Evolutionary conservation across 2,113 vertebrate genomes (phyloP), one percentile per base, ranked within the genome.

Genomic region (Phrynosoma platyrhinos): DNA sequence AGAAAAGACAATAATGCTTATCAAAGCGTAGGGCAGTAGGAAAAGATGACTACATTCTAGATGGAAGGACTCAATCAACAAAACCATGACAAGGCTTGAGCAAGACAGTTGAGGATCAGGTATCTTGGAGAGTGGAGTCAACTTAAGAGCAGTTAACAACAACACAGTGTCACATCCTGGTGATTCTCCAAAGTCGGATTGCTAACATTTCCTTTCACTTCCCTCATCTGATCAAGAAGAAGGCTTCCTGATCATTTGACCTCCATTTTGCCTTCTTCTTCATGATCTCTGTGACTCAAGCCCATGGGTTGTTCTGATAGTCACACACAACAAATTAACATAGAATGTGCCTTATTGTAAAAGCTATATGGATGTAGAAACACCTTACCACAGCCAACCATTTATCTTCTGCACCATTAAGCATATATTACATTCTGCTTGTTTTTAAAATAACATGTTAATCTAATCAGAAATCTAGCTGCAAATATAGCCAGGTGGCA

Each of bases 381-480:
- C 25, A 81, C 58, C 25, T 81, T 62, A 47, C 30, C 27, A 55
- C 52, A n/a, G 27, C 4, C 9, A 14, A 32, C 71, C 32, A 21
- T 62, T 14, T 21, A 80, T 36, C 55, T 36, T 80, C 18, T 62
- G 52, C 55, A 36, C n/a, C 55, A 12, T n/a, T 21, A n/a, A 36
- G 21, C 55, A 62, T 80, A 62, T 55, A 78, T 78, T 53, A 78
- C 12, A 52, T 55, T 4, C 79, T 21, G 32, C n/a, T 23, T 80
- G 30, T 80, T 62, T 10, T 62, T n/a, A 62, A 58, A 62, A 62
- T 16, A 62, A 62, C n/a, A 55, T 36, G 32, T 80, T 80, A 80
- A 80, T 53, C 55, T 62, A 62, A 62, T 80, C 58, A 62, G 79
- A 79, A 80, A 80, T 80, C n/a, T 80, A 80, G 55, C 55, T 80